Conservation (phyloP, 2,797 vertebrate genomes). For the Pangasius macronema region DNA sequence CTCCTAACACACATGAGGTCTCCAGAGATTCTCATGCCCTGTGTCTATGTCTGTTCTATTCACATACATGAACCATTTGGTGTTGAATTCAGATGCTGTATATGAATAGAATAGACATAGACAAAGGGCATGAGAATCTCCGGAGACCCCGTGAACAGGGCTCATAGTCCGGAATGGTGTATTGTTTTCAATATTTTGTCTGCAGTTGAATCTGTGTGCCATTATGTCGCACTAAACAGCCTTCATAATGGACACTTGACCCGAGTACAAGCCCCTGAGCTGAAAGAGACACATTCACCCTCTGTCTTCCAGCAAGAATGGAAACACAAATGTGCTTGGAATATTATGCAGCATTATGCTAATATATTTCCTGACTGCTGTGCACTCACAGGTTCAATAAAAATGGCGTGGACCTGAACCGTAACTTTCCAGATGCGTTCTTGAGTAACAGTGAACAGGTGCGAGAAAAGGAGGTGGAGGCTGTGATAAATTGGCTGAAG, state of each 20-base stretch:
- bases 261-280: neutral
- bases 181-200: slow-evolving; percentile 4
- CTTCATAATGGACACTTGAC: neutral
- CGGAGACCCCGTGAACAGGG: neutral
- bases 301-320: neutral
- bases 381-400: slow-evolving; percentile 77
- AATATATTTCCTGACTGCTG: neutral
- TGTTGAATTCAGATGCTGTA: neutral
- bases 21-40: neutral
- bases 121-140: neutral
- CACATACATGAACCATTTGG: neutral
- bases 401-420: slow-evolving; percentile 86
- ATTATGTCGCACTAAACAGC: neutral
- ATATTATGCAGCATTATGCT: neutral
- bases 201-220: neutral
- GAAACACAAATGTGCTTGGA: neutral
- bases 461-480: slow-evolving; percentile 84
- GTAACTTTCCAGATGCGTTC: slow-evolving; percentile 91
- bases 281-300: neutral
- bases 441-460: slow-evolving; percentile 2
- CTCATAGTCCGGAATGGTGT: neutral
- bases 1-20: neutral
- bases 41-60: neutral
- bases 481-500: slow-evolving; percentile 87
- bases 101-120: neutral